Evolutionary conservation across 2,888 invertebrate genomes (phyloP).

Genomic region (Drosophila demipolita): DNA sequence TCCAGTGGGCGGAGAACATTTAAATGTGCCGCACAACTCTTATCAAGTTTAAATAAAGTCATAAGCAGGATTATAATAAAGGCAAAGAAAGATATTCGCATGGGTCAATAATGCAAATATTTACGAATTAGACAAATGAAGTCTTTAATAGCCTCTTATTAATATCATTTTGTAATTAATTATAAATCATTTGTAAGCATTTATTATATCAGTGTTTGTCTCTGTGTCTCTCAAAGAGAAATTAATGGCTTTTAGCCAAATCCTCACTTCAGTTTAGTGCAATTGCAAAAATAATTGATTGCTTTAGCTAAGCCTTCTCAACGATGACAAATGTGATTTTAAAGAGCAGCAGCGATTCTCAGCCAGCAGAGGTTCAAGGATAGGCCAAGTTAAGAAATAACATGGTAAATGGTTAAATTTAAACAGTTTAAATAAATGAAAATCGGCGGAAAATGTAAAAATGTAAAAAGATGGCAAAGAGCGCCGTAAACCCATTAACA

Average conservation of each 20-base stretch:
- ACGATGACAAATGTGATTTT: slow-evolving; percentile 11
- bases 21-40: background rate
- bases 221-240: background rate
- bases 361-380: background rate
- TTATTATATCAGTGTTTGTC: background rate
- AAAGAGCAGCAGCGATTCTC: background rate
- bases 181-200: slow-evolving; percentile 3
- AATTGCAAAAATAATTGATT: slow-evolving; percentile 19
- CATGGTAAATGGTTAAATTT: background rate
- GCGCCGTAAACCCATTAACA: slow-evolving; percentile 63
- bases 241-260: slow-evolving; percentile 11
- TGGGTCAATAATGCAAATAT: background rate
- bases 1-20: background rate
- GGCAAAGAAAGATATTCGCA: background rate
- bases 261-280: background rate
- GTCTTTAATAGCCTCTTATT: background rate
- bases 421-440: slow-evolving; percentile 1
- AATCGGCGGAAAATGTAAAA: slow-evolving; percentile 10
- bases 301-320: background rate
- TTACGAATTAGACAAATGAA: background rate
- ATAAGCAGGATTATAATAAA: background rate
- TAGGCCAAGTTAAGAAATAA: background rate
- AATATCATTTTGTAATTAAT: slow-evolving; percentile 6
- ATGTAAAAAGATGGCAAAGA: slow-evolving; percentile 16
- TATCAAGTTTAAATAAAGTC: background rate